Conservation (phyloP, 2,888 invertebrate species). For the Agapostemon virescens region DNA sequence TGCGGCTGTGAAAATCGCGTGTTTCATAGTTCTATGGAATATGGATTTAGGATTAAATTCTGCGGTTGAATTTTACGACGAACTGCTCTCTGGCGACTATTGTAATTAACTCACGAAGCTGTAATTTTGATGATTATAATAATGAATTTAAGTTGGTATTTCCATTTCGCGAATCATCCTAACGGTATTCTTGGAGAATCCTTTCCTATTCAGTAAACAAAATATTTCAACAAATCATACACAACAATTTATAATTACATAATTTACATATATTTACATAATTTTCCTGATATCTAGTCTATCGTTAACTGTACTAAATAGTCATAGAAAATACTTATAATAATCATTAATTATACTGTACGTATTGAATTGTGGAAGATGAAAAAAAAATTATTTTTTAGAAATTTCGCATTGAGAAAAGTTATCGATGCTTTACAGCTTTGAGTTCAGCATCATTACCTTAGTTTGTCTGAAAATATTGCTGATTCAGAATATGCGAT, state of each 20-base stretch:
- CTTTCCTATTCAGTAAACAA: neutral
- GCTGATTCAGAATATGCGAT: too few relatives aligned
- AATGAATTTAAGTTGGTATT: neutral
- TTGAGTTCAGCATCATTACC: too few relatives aligned
- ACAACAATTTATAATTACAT: too few relatives aligned
- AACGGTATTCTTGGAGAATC: neutral
- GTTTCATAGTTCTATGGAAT: slow-evolving; percentile 2
- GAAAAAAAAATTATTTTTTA: too few relatives aligned
- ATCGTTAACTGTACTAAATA: too few relatives aligned
- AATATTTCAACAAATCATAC: too few relatives aligned
- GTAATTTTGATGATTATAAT: neutral
- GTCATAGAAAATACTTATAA: neutral
- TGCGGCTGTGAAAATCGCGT: neutral
- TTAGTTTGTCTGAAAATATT: too few relatives aligned
- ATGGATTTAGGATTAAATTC: slow-evolving; percentile 9
- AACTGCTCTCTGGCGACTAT: neutral
- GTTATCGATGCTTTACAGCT: too few relatives aligned
- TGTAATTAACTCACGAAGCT: neutral
- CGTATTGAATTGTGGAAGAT: neutral
- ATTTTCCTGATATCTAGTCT: too few relatives aligned
- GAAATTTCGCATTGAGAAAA: too few relatives aligned
- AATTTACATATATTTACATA: neutral
- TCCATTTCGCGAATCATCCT: neutral
- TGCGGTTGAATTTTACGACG: slow-evolving; percentile 3
- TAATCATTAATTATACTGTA: neutral